Percentiles rank a stretch among this genome's conserved stretches.
Evolutionary conservation across 2,888 invertebrate genomes (phyloP).

Genomic region (Epistrophella euchroma): DNA sequence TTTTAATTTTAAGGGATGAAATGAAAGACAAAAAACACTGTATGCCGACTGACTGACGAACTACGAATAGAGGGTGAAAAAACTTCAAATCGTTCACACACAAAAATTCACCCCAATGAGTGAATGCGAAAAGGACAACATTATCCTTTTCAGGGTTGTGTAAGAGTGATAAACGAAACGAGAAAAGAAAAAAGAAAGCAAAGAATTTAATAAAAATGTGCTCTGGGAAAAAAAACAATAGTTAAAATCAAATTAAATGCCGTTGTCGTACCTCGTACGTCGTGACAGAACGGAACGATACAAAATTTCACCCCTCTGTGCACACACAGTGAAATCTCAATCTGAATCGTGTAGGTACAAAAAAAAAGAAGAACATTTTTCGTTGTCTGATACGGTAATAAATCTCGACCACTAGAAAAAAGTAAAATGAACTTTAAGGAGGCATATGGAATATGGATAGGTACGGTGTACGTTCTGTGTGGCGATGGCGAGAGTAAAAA

Average conservation of each 20-base stretch:
- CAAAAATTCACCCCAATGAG: slow-evolving; percentile 67
- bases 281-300: slow-evolving; percentile 19
- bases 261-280: slow-evolving; percentile 10
- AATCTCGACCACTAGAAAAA: slow-evolving; percentile 46
- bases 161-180: slow-evolving; percentile 7
- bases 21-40: slow-evolving; percentile 52
- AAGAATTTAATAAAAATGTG: slow-evolving; percentile 37
- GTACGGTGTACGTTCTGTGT: not conserved
- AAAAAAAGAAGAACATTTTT: slow-evolving; percentile 16
- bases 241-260: slow-evolving; percentile 67
- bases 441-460: too few relatives aligned
- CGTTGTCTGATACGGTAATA: slow-evolving; percentile 57
- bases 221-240: slow-evolving; percentile 59
- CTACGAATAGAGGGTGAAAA: slow-evolving; percentile 33
- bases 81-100: slow-evolving; percentile 48
- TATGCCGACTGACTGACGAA: slow-evolving; percentile 11
- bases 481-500: not conserved
- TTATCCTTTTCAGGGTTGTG: not conserved
- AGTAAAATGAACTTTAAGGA: slow-evolving; percentile 34
- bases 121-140: slow-evolving; percentile 67
- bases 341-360: slow-evolving; percentile 3
- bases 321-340: slow-evolving; percentile 46
- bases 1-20: slow-evolving; percentile 61
- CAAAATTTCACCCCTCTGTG: slow-evolving; percentile 44
- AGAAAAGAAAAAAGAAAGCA: not conserved